phyloP scores from a whole-genome alignment of 1,140 invertebrate genomes.

The Drosophila micromelanica region DNA sequence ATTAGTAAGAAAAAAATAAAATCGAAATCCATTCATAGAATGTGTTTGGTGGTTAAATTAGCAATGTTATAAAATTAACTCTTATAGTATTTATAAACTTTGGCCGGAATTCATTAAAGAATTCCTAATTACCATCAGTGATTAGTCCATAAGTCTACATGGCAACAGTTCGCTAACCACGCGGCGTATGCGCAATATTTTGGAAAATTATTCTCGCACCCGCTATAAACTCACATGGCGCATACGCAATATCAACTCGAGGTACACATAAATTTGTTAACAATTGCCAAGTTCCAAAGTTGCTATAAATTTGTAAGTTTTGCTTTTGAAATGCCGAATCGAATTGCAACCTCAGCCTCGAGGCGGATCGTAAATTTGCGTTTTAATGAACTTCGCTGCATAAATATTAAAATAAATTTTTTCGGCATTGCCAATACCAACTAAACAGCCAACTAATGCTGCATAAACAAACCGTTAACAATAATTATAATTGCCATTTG shows the following conservation, averaged over 20 bases:
- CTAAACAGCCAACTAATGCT: conserved; percentile 72
- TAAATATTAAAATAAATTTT: conserved; percentile 83
- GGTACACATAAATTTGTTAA: conserved; percentile 64
- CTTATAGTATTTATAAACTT: conserved; percentile 16
- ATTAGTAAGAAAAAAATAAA: conserved; percentile 34
- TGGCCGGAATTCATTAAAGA: conserved; percentile 30
- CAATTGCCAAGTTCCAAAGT: conserved; percentile 66
- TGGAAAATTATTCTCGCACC: conserved; percentile 15
- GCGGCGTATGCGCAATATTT: conserved; percentile 70
- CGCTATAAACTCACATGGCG: conserved; percentile 61
- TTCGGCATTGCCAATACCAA: conserved; percentile 61
- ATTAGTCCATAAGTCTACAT: conserved; percentile 30
- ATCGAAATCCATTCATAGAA: conserved; percentile 34
- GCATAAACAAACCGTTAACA: conserved; percentile 79
- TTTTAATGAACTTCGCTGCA: conserved; percentile 78
- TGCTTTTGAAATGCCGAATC: conserved; percentile 46
- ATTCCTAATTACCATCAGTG: conserved; percentile 51
- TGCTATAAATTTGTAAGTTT: conserved; percentile 73
- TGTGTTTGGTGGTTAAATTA: conserved; percentile 17
- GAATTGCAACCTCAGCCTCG: conserved; percentile 62
- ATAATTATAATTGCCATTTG: conserved; percentile 82
- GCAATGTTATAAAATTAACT: conserved; percentile 35
- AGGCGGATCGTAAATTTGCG: conserved; percentile 63
- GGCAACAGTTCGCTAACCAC: conserved; percentile 31
- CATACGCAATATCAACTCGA: conserved; percentile 67